Conservation (phyloP, 2,888 invertebrate species). For the Meta bourneti region DNA sequence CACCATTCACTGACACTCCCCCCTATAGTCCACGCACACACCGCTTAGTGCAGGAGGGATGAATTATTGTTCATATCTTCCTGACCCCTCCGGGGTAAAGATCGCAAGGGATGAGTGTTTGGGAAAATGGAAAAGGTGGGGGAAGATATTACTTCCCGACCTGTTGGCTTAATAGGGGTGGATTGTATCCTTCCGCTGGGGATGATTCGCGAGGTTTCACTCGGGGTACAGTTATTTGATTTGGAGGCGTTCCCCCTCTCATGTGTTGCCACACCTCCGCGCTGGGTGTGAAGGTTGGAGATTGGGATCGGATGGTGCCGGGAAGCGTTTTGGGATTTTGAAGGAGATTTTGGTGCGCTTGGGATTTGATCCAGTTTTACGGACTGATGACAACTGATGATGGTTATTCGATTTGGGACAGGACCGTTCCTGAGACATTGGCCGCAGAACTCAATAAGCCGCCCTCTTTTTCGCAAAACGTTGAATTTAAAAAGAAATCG, state of each 20-base stretch:
- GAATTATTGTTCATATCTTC: constrained; percentile 76
- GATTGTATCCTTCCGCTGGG: not conserved
- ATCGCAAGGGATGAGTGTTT: constrained; percentile 50
- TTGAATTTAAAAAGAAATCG: too few species aligned
- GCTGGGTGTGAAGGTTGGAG: not conserved
- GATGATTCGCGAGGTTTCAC: not conserved
- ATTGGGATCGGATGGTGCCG: not conserved
- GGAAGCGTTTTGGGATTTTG: not conserved
- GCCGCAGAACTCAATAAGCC: too few species aligned
- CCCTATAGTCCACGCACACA: constrained; percentile 15
- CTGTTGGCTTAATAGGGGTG: constrained; percentile 63
- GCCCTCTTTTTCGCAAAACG: too few species aligned
- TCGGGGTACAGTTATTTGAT: constrained; percentile 5
- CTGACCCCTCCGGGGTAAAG: constrained; percentile 63
- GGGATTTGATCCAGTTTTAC: not conserved
- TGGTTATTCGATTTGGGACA: too few species aligned
- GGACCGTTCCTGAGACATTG: too few species aligned
- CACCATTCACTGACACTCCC: constrained; percentile 42
- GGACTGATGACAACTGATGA: too few species aligned
- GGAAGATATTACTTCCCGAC: constrained; percentile 32
- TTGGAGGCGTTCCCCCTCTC: constrained; percentile 7
- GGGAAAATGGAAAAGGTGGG: not conserved
- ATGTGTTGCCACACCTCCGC: not conserved
- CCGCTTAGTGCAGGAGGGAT: constrained; percentile 68
- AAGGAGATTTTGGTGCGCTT: not conserved